phyloP scores from a whole-genome alignment of 2,797 vertebrate species.

The Poeciliopsis presidionis region DNA sequence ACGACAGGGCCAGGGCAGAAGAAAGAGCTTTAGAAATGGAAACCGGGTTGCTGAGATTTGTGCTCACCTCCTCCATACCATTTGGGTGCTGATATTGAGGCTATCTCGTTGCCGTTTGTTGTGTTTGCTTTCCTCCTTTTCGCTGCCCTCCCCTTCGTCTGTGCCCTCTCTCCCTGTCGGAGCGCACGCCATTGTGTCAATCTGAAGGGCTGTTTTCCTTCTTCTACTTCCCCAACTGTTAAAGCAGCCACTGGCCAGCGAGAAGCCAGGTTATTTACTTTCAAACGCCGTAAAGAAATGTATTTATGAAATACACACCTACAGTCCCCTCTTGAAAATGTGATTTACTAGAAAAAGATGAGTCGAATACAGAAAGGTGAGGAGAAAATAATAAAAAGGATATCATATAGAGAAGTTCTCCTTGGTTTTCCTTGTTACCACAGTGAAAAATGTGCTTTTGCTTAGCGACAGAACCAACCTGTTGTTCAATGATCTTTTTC shows the following conservation, averaged over 20 bases:
- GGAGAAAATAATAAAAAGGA: conserved; percentile 52
- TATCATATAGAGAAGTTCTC: conserved; percentile 53
- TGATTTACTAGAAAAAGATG: conserved; percentile 50
- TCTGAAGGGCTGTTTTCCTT: conserved; percentile 71
- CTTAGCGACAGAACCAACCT: not conserved
- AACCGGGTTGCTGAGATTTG: conserved; percentile 78
- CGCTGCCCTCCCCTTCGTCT: conserved; percentile 53
- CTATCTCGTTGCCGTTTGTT: conserved; percentile 74
- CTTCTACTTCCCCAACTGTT: conserved; percentile 68
- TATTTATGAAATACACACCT: conserved; percentile 30
- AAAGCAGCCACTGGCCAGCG: conserved; percentile 67
- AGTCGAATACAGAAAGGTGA: conserved; percentile 42
- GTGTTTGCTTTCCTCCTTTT: conserved; percentile 62
- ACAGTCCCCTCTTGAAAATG: conserved; percentile 47
- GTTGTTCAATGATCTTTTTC: conserved; percentile 48
- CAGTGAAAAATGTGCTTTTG: not conserved
- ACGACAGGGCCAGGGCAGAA: conserved; percentile 37
- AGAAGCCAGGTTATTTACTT: conserved; percentile 71
- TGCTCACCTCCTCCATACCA: conserved; percentile 64
- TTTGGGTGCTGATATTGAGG: conserved; percentile 74
- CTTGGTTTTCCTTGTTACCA: conserved; percentile 32
- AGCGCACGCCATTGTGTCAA: conserved; percentile 73
- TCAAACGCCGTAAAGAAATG: conserved; percentile 67
- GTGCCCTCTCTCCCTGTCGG: conserved; percentile 72
- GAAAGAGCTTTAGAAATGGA: conserved; percentile 54